Evolutionary conservation across 1,140 invertebrate genomes (phyloP).

Genomic region (Mamestra configurata): DNA sequence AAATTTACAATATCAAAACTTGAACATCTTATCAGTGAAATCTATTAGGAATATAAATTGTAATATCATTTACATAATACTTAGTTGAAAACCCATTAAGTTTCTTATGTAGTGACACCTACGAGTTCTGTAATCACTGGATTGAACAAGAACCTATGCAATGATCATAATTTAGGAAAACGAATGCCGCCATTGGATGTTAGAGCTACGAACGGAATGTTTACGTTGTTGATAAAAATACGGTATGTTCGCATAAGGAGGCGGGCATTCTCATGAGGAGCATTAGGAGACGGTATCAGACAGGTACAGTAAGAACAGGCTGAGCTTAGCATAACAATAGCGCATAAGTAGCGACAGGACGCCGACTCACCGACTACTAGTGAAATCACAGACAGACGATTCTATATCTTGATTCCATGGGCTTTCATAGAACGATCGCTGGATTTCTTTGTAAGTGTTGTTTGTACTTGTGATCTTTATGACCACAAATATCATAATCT

Average conservation of each 20-base stretch:
- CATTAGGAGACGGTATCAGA: slow-evolving; percentile 19
- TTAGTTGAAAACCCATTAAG: slow-evolving; percentile 42
- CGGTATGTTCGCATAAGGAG: neutral
- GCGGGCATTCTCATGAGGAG: neutral
- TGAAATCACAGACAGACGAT: neutral
- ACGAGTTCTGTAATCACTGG: slow-evolving; percentile 42
- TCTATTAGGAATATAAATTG: slow-evolving; percentile 43
- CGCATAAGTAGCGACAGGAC: slow-evolving; percentile 19
- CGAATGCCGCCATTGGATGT: slow-evolving; percentile 23
- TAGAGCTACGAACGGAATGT: slow-evolving; percentile 21
- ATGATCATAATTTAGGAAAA: slow-evolving; percentile 45
- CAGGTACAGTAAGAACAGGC: slow-evolving; percentile 26
- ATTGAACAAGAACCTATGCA: slow-evolving; percentile 40
- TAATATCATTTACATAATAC: slow-evolving; percentile 47
- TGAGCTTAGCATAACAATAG: slow-evolving; percentile 21
- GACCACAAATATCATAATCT: too few species aligned
- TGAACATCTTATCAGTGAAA: slow-evolving; percentile 42
- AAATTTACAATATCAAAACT: slow-evolving; percentile 49
- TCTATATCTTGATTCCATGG: neutral
- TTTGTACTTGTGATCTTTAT: neutral
- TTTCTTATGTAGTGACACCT: slow-evolving; percentile 36
- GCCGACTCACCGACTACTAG: neutral
- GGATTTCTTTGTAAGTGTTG: neutral
- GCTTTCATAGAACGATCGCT: neutral
- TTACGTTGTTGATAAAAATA: slow-evolving; percentile 43